A percentile compares a stretch with the other conserved stretches of the same genome.
Conservation (phyloP, 2,888 invertebrate species). For the Toxonevra muliebris region DNA sequence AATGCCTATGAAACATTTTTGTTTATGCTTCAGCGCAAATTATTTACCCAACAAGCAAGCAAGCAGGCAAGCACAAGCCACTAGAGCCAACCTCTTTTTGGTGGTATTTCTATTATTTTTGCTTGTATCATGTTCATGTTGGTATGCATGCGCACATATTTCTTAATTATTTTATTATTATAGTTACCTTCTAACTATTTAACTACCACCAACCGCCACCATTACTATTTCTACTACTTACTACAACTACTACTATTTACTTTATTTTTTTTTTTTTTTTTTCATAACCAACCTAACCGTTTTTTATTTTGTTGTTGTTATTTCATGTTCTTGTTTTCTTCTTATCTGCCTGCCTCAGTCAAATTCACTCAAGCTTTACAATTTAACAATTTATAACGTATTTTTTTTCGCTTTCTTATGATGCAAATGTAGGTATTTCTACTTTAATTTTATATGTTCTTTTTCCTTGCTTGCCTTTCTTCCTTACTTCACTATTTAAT, state of each 20-base stretch:
- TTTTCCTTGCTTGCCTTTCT: neutral
- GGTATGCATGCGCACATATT: slow-evolving; percentile 47
- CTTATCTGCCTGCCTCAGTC: slow-evolving; percentile 18
- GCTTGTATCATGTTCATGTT: neutral
- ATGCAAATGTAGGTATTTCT: neutral
- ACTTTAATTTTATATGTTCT: neutral
- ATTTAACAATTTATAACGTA: slow-evolving; percentile 53
- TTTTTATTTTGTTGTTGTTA: slow-evolving; percentile 7
- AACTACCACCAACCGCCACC: slow-evolving; percentile 17
- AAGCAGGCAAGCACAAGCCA: no score
- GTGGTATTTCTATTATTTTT: no score
- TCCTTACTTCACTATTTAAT: neutral
- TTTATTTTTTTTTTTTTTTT: slow-evolving; percentile 13
- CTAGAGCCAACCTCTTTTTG: no score
- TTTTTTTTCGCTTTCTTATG: slow-evolving; percentile 40
- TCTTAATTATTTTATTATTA: slow-evolving; percentile 49
- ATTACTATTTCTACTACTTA: neutral
- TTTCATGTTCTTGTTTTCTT: slow-evolving; percentile 17
- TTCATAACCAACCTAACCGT: slow-evolving; percentile 31
- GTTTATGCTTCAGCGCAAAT: slow-evolving; percentile 48
- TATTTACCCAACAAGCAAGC: slow-evolving; percentile 34
- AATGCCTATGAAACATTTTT: no score
- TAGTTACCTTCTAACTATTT: no score
- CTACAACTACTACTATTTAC: slow-evolving; percentile 4
- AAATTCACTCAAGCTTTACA: slow-evolving; percentile 51